Evolutionary conservation across 2,113 vertebrate species (phyloP), one percentile per base, ranked within the genome.

Genomic region (Mesitornis unicolor): DNA sequence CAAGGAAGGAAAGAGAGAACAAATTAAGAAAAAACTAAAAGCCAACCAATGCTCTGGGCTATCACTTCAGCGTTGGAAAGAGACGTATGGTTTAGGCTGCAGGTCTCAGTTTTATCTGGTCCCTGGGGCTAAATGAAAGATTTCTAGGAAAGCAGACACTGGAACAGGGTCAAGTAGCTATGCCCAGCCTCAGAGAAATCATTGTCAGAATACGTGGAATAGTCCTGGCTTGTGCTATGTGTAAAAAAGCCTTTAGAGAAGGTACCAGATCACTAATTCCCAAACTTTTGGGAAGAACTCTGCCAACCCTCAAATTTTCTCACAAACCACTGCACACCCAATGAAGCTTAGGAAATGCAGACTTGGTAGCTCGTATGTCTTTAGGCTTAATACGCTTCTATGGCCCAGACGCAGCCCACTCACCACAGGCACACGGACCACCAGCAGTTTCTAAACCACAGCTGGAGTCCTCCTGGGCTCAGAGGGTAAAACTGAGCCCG

Each of bases 261-360:
- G 87, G 90, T 80, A 96, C 90, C 50, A 64, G 83, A 59, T 71
- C 79, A 22, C 71, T 89, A 89, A 92, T 79, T 89, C 76, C 47
- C 70, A 78, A 73, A 36, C 47, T 76, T 80, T 75, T 50, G 28
- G 74, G 74, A 91, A 84, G 84, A 51, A 76, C 26, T 25, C 21
- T 95, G 94, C 94, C 94, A 95, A 91, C 88, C 94, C 94, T 91
- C 94, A 93, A 48, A 95, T 89, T 81, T 91, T 88, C 91, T 73
- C 45, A 47, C 69, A 91, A 95, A 95, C 94, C 94, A 82, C 94
- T 73, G 76, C 75, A 85, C 70, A 82, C 75, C 88, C 94, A 47
- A 64, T 78, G 42, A 71, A 68, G 84, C 84, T 85, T 57, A 57
- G 94, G 84, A 84, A 88, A 88, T 71, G 64, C 91, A 85, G 94